phyloP scores from a whole-genome alignment of 2,113 vertebrate genomes.

The Ceuthmochares aereus region DNA sequence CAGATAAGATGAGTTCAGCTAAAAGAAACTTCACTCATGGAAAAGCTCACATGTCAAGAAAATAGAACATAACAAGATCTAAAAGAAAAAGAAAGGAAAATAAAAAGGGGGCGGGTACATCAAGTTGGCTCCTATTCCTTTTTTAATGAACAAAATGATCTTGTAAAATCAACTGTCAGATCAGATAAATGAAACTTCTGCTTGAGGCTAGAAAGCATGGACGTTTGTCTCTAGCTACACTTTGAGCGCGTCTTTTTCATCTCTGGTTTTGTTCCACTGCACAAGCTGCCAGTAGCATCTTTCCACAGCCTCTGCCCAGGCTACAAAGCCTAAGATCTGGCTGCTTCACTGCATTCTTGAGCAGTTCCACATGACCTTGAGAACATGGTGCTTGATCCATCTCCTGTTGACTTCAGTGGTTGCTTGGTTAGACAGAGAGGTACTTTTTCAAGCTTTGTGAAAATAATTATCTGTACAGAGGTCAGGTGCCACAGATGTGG shows the following conservation, averaged over 20 bases:
- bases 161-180: slow-evolving; percentile 18
- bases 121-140: not conserved
- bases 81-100: not conserved
- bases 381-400: not conserved
- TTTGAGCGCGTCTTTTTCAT: not conserved
- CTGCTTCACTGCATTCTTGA: not conserved
- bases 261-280: not conserved
- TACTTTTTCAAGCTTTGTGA: not conserved
- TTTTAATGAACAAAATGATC: slow-evolving; percentile 8
- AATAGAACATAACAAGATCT: not conserved
- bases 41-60: slow-evolving; percentile 30
- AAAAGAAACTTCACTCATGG: not conserved
- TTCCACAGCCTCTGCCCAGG: not conserved
- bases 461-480: not conserved
- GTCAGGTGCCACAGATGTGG: accelerated
- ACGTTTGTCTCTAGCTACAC: not conserved
- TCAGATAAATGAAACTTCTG: slow-evolving; percentile 37
- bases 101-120: not conserved
- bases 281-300: not conserved
- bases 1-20: not conserved
- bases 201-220: not conserved
- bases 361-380: not conserved
- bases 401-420: not conserved
- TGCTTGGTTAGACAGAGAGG: not conserved
- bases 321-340: not conserved